These are phyloP conservation scores for Hyles vespertilio DNA, from an alignment of 1,140 invertebrate species.

Conservation along the genomic window DNA sequence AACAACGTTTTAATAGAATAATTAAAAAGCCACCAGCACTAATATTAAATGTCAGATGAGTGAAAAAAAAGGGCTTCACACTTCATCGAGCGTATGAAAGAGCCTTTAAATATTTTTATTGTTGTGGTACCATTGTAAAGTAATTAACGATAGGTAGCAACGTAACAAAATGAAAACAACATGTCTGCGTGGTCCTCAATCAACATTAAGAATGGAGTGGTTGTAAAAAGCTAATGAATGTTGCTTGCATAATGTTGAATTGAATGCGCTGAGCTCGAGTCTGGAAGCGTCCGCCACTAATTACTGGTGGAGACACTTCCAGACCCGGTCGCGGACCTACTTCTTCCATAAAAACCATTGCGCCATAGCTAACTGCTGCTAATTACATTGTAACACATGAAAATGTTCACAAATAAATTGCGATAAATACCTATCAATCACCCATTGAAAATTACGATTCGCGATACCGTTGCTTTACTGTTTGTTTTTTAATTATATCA, in stretches of 20 bases:
- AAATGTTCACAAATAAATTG: too few relatives aligned
- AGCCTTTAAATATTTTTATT: conserved; percentile 7
- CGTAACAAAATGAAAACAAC: conserved; percentile 11
- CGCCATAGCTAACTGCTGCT: too few relatives aligned
- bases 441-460: too few relatives aligned
- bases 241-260: conserved; percentile 20
- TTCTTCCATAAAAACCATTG: background rate
- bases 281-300: conserved; percentile 17
- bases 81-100: conserved; percentile 2
- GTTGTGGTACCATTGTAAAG: background rate
- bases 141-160: conserved; percentile 11
- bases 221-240: conserved; percentile 20
- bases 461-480: too few relatives aligned
- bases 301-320: conserved; percentile 10
- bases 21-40: background rate
- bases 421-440: too few relatives aligned
- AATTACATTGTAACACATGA: too few relatives aligned
- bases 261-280: conserved; percentile 14
- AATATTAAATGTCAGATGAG: too few relatives aligned
- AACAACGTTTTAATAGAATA: background rate
- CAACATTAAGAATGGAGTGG: conserved; percentile 14
- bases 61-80: conserved; percentile 12
- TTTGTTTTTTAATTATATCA: too few relatives aligned
- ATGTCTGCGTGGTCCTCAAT: conserved; percentile 11
- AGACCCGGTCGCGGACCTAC: background rate